These are phyloP conservation scores for Leguminivora glycinivorella DNA, from an alignment of 1,140 invertebrate species.

Conservation along the genomic window DNA sequence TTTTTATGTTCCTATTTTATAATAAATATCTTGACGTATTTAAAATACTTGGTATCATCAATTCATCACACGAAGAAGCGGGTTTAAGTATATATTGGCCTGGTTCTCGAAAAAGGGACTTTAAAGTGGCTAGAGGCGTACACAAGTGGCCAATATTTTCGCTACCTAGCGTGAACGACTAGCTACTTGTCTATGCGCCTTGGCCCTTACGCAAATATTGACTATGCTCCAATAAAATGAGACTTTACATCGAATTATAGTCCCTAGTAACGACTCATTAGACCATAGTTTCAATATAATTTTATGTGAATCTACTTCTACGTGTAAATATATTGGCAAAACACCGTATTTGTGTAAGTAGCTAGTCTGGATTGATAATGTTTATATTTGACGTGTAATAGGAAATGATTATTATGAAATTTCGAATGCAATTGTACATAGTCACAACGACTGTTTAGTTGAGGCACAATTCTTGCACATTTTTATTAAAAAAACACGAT, in stretches of 20 bases:
- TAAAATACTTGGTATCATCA: not conserved
- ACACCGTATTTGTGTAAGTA: slow-evolving; percentile 10
- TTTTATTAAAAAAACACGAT: not conserved
- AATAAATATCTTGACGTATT: not conserved
- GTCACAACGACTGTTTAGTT: not conserved
- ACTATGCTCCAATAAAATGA: not conserved
- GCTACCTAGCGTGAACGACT: too few species aligned
- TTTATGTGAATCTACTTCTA: not conserved
- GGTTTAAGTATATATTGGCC: not conserved
- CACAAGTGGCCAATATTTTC: too few species aligned
- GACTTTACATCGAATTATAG: not conserved
- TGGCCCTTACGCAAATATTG: too few species aligned
- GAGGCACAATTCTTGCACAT: not conserved
- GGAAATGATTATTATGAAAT: slow-evolving; percentile 15
- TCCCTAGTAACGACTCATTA: not conserved
- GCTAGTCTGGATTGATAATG: slow-evolving; percentile 22
- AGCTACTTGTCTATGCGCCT: too few species aligned
- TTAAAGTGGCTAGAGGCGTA: not conserved
- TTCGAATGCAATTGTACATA: slow-evolving; percentile 25
- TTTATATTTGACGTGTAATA: not conserved
- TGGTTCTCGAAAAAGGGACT: not conserved
- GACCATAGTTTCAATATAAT: not conserved
- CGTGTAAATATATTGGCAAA: slow-evolving; percentile 17
- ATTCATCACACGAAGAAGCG: not conserved
- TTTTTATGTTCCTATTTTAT: slow-evolving; percentile 28